A percentile compares a stretch with the other conserved stretches of the same genome.
Evolutionary conservation across 2,113 vertebrate genomes (phyloP).

Genomic region (human (Homo sapiens)): GRCh38 chr6:68431501-68432000

Average conservation of each 20-base stretch:
- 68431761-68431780: not conserved
- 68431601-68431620: not conserved
- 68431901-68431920: not conserved
- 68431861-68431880: not conserved
- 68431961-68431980: not conserved
- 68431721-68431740: not conserved
- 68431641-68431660: not conserved
- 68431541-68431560: not conserved
- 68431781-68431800: not conserved
- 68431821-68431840: not conserved
- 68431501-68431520: not conserved
- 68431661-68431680: not conserved
- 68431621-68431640: not conserved
- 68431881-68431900: not conserved
- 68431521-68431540: not conserved
- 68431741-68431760: not conserved
- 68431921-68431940: not conserved
- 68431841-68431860: not conserved
- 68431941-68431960: not conserved
- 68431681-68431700: not conserved
- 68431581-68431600: not conserved
- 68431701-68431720: not conserved
- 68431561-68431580: not conserved
- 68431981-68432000: not conserved
- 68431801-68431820: not conserved